phyloP scores from a whole-genome alignment of 2,113 vertebrate genomes.

The Pholis gunnellus region DNA sequence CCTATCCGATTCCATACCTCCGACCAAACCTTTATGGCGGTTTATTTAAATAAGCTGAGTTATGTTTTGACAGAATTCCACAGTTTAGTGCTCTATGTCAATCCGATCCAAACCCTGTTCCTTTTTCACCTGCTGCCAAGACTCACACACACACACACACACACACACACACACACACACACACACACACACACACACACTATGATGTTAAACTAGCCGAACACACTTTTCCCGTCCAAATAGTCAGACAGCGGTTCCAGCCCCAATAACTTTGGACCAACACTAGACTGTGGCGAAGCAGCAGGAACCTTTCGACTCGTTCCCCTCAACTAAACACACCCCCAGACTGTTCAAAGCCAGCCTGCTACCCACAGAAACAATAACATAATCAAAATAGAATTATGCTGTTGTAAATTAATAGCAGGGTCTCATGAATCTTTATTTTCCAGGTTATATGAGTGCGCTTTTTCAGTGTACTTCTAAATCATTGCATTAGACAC shows the following conservation, averaged over 20 bases:
- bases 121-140: constrained; percentile 66
- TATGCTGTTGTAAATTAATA: constrained; percentile 72
- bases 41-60: constrained; percentile 78
- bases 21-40: constrained; percentile 42
- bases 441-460: constrained; percentile 47
- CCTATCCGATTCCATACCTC: constrained; percentile 59
- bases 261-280: constrained; percentile 56
- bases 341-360: constrained; percentile 62
- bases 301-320: constrained; percentile 47
- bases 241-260: constrained; percentile 56
- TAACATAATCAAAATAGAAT: constrained; percentile 72
- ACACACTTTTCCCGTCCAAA: constrained; percentile 56
- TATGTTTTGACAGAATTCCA: constrained; percentile 77
- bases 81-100: constrained; percentile 72
- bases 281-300: constrained; percentile 59
- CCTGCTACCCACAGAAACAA: constrained; percentile 52
- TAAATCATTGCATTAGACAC: constrained; percentile 37
- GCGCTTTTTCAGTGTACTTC: constrained; percentile 1
- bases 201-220: constrained; percentile 46
- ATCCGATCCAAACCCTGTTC: constrained; percentile 61
- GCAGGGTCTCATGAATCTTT: constrained; percentile 51
- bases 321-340: constrained; percentile 35
- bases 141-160: constrained; percentile 45
- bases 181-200: constrained; percentile 28
- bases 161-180: constrained; percentile 37